Conservation (phyloP, 1,140 invertebrate genomes). For the Tigriopus japonicus region DNA sequence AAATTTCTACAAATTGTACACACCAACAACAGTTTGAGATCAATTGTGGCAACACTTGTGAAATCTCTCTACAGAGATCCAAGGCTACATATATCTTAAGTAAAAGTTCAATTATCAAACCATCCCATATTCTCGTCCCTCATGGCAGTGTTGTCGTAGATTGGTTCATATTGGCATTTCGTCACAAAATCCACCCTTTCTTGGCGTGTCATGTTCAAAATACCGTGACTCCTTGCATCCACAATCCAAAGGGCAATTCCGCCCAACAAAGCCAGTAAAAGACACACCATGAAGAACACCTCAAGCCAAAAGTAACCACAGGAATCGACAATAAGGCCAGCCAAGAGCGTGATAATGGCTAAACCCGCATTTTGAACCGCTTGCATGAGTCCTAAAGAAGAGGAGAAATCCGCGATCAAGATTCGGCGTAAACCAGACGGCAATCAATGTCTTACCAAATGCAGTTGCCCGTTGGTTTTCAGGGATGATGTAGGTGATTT, state of each 20-base stretch:
- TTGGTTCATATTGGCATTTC: no score
- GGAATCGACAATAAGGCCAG: constrained; percentile 69
- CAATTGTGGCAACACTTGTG: no score
- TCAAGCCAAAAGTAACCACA: constrained; percentile 75
- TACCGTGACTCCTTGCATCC: neutral
- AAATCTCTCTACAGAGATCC: no score
- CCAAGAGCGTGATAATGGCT: constrained; percentile 58
- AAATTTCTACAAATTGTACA: no score
- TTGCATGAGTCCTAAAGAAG: constrained; percentile 41
- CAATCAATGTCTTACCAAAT: constrained; percentile 47
- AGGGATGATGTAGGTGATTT: constrained; percentile 74
- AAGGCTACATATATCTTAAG: no score
- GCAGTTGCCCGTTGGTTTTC: constrained; percentile 85
- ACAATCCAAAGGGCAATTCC: neutral
- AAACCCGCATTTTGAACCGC: constrained; percentile 85
- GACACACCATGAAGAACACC: constrained; percentile 73
- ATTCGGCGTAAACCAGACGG: no score
- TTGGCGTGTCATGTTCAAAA: neutral
- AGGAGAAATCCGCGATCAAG: neutral
- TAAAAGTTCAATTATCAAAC: no score
- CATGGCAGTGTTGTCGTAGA: no score
- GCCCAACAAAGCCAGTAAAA: constrained; percentile 24
- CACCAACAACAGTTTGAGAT: no score
- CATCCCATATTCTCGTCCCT: no score
- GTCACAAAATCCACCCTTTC: no score